Percentiles rank a stretch among this genome's conserved stretches.
These are phyloP conservation scores for Mus spretus DNA, from an alignment of 2,797 vertebrate species.

Conservation along the genomic window DNA sequence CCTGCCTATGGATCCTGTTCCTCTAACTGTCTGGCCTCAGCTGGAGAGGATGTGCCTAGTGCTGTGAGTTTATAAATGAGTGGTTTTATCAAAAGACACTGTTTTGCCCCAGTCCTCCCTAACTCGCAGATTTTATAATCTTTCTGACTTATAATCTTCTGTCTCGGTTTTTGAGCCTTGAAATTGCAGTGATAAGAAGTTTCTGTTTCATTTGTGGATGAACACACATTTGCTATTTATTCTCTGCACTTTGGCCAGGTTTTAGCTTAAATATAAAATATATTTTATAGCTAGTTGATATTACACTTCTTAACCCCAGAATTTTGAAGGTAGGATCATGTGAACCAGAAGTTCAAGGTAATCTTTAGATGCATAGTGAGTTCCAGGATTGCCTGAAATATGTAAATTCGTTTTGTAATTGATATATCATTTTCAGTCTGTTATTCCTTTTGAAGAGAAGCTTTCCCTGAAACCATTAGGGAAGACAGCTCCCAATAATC, in stretches of 20 bases:
- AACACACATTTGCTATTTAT: no score
- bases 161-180: background rate
- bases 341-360: no score
- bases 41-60: background rate
- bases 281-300: no score
- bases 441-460: no score
- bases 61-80: background rate
- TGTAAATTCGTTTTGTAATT: no score
- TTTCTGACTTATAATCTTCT: background rate
- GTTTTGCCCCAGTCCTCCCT: background rate
- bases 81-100: background rate
- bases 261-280: no score
- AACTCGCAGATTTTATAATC: background rate
- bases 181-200: background rate
- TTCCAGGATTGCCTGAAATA: no score
- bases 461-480: background rate
- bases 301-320: no score
- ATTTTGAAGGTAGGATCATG: no score
- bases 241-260: no score
- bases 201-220: background rate
- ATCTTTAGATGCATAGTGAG: no score
- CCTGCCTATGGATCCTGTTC: background rate
- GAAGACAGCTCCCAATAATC: background rate
- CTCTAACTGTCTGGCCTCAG: background rate
- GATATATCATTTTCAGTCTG: no score